A percentile compares a stretch with the other conserved stretches of the same genome.
These are phyloP conservation scores for Melanostoma scalare DNA, from an alignment of 2,888 invertebrate genomes.

Conservation along the genomic window DNA sequence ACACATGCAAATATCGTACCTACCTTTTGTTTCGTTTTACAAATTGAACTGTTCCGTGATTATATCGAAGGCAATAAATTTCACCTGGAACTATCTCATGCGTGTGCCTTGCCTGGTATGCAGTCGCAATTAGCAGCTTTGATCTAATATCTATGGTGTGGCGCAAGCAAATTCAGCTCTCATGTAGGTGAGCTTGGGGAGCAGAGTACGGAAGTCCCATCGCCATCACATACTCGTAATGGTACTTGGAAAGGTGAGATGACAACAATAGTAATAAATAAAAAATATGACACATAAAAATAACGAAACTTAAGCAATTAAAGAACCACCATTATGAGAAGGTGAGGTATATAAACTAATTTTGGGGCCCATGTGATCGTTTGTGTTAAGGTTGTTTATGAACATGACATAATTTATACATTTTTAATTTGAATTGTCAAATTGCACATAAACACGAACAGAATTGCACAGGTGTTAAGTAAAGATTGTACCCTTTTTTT, in stretches of 20 bases:
- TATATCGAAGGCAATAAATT: conserved; percentile 78
- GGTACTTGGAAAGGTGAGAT: conserved; percentile 70
- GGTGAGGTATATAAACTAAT: conserved; percentile 15
- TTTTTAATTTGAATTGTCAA: conserved; percentile 56
- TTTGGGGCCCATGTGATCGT: conserved; percentile 23
- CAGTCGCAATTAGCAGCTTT: conserved; percentile 66
- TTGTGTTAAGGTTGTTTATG: conserved; percentile 24
- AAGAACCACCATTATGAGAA: conserved; percentile 20
- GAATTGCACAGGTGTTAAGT: no score
- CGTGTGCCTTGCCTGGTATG: conserved; percentile 51
- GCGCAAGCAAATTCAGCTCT: conserved; percentile 60
- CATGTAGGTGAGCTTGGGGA: conserved; percentile 6
- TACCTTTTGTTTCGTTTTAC: conserved; percentile 13
- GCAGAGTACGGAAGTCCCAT: conserved; percentile 10
- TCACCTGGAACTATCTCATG: conserved; percentile 81
- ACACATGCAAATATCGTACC: conserved; percentile 22
- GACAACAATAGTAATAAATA: conserved; percentile 64
- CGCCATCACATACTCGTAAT: conserved; percentile 58
- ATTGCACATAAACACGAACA: conserved; percentile 57
- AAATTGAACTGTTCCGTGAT: conserved; percentile 59
- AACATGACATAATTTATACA: conserved; percentile 58
- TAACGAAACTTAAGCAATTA: conserved; percentile 45
- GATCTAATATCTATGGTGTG: conserved; percentile 64
- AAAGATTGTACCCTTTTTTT: no score
- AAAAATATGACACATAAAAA: conserved; percentile 13